Evolutionary conservation across 2,888 invertebrate species (phyloP).

Genomic region (Agrilus cyanescens): DNA sequence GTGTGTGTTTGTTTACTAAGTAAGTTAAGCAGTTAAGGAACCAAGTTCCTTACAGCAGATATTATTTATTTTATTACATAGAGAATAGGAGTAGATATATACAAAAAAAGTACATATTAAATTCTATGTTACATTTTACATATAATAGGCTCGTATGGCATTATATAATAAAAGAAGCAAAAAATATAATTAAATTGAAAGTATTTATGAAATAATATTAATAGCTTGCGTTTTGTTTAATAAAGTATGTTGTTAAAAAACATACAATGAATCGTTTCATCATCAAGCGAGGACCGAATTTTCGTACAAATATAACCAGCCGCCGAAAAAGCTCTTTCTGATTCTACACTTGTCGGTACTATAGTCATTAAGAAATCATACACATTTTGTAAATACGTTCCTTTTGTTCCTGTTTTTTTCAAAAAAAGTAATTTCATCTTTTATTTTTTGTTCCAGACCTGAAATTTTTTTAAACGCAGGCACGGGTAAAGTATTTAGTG

Average conservation of each 20-base stretch:
- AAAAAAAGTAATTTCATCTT: conserved; percentile 11
- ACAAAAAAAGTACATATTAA: too few relatives aligned
- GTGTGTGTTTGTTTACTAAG: too few relatives aligned
- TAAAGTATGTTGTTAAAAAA: conserved; percentile 10
- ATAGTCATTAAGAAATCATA: conserved; percentile 9
- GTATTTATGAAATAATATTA: conserved; percentile 7
- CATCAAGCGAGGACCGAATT: conserved; percentile 10
- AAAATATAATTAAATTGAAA: conserved; percentile 10
- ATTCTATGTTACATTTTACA: conserved; percentile 2
- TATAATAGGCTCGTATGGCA: conserved; percentile 8
- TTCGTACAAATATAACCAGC: conserved; percentile 10
- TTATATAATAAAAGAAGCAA: conserved; percentile 10
- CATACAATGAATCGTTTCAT: conserved; percentile 9
- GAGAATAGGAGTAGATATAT: too few relatives aligned
- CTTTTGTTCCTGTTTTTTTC: conserved; percentile 9
- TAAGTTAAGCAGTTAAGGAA: too few relatives aligned
- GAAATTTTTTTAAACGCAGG: conserved; percentile 9
- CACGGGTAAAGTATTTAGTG: conserved; percentile 7
- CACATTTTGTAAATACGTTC: conserved; percentile 7
- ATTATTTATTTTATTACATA: too few relatives aligned
- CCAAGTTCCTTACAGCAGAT: too few relatives aligned
- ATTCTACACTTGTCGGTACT: conserved; percentile 6
- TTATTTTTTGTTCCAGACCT: conserved; percentile 10
- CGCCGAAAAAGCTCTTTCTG: conserved; percentile 9
- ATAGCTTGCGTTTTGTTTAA: conserved; percentile 9